These are phyloP conservation scores for Vulpes ferrilata DNA, from an alignment of 2,113 vertebrate genomes.

Conservation along the genomic window DNA sequence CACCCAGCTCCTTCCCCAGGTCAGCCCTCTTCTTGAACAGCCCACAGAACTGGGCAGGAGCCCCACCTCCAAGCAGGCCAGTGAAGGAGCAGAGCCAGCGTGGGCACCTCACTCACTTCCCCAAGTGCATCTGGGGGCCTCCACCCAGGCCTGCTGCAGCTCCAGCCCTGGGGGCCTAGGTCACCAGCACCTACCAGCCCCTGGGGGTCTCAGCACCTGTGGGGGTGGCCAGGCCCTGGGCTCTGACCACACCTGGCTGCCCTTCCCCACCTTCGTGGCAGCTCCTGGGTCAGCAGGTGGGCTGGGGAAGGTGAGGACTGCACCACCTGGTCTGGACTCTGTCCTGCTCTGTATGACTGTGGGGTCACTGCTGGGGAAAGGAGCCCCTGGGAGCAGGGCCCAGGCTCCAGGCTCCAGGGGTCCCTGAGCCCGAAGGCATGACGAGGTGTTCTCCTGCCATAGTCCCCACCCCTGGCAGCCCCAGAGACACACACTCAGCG, in stretches of 20 bases:
- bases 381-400: neutral
- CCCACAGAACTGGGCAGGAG: too few relatives aligned
- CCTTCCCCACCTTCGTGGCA: neutral
- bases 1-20: neutral
- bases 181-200: neutral
- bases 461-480: neutral
- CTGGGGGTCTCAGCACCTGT: neutral
- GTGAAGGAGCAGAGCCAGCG: neutral
- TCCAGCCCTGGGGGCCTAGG: too few relatives aligned
- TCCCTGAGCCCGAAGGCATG: neutral
- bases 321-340: neutral
- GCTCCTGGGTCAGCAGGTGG: neutral
- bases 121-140: neutral
- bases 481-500: fast-evolving
- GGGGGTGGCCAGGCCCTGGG: neutral
- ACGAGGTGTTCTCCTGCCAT: fast-evolving
- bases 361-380: neutral
- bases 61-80: neutral
- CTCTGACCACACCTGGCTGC: neutral
- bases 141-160: too few relatives aligned
- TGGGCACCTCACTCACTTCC: neutral
- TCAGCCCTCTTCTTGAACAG: too few relatives aligned
- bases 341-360: neutral
- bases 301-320: neutral
- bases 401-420: neutral